Percentiles rank a stretch among this genome's conserved stretches.
phyloP scores from a whole-genome alignment of 2,888 invertebrate genomes.

The Pyralis farinalis region DNA sequence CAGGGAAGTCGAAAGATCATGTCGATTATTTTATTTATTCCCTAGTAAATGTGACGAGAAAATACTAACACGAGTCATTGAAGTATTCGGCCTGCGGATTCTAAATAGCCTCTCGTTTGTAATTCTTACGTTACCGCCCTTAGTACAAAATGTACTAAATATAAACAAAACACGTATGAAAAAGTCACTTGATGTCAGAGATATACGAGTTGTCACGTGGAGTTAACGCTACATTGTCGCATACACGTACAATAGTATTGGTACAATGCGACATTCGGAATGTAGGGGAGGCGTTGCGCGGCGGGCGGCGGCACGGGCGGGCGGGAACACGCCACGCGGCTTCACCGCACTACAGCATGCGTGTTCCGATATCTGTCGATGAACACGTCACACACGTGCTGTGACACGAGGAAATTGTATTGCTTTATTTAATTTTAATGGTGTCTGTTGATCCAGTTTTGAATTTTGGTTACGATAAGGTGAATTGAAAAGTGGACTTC shows the following conservation, averaged over 20 bases:
- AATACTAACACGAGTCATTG: no score
- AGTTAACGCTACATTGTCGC: background rate
- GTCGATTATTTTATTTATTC: no score
- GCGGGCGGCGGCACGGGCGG: background rate
- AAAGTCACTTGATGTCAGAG: no score
- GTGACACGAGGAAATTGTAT: slow-evolving; percentile 65
- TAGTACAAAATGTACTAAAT: no score
- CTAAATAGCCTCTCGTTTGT: no score
- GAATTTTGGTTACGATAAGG: slow-evolving; percentile 22
- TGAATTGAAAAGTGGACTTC: no score
- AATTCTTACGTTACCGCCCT: no score
- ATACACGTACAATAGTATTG: background rate
- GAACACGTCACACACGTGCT: slow-evolving; percentile 50
- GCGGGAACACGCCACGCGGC: background rate
- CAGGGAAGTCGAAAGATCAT: no score
- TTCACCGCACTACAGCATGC: slow-evolving; percentile 19
- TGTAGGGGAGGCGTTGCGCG: no score
- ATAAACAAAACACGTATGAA: no score
- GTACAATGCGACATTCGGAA: slow-evolving; percentile 1
- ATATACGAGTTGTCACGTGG: background rate
- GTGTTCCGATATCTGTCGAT: slow-evolving; percentile 45
- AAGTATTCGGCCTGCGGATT: no score
- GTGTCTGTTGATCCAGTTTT: slow-evolving; percentile 31
- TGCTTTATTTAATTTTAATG: slow-evolving; percentile 65
- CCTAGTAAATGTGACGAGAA: no score